phyloP scores from a whole-genome alignment of 1,140 invertebrate genomes.

The Bombus fervidus region DNA sequence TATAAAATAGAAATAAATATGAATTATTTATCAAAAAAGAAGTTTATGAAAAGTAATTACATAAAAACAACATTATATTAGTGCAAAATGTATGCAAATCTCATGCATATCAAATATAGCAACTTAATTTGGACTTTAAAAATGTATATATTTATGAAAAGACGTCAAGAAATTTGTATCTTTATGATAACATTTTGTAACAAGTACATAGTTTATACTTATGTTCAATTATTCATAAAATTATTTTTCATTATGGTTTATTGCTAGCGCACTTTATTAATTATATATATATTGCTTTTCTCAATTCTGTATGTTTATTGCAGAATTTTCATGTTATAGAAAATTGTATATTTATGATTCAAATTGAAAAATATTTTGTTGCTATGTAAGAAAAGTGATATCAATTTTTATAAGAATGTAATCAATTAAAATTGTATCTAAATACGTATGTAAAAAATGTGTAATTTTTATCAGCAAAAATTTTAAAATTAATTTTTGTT shows the following conservation, averaged over 20 bases:
- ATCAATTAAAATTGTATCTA: too few species aligned
- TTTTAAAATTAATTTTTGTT: neutral
- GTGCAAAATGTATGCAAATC: neutral
- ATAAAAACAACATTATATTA: neutral
- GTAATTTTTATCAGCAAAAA: neutral
- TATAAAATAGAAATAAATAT: neutral
- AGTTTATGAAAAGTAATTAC: neutral
- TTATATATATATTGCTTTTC: neutral
- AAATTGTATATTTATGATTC: constrained; percentile 5
- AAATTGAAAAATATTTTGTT: too few species aligned
- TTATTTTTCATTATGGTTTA: neutral
- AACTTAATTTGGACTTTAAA: neutral
- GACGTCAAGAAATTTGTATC: neutral
- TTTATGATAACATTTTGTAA: constrained; percentile 8
- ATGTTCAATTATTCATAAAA: neutral
- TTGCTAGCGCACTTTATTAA: neutral
- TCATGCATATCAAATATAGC: neutral
- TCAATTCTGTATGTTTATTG: neutral
- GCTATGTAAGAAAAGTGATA: too few species aligned
- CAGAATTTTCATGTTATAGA: neutral
- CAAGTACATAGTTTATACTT: neutral
- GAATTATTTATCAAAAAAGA: neutral
- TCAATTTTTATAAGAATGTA: too few species aligned
- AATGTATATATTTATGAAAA: neutral
- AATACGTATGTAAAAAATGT: too few species aligned